These are phyloP conservation scores for Gymnothorax javanicus DNA, from an alignment of 2,797 vertebrate genomes.

Conservation along the genomic window DNA sequence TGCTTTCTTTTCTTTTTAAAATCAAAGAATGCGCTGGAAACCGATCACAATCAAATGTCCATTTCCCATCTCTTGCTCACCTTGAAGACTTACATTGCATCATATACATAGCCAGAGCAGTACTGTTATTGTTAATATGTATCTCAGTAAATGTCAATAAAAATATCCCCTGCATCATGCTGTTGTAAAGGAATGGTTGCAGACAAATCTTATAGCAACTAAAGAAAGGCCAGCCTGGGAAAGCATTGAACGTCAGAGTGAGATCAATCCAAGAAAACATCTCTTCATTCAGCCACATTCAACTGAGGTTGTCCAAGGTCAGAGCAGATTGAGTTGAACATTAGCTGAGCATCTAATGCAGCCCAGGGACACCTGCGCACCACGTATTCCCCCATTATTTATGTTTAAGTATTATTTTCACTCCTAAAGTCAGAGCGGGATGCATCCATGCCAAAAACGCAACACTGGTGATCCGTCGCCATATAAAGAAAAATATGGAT, in stretches of 20 bases:
- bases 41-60: neutral
- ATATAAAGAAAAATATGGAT: too few species aligned
- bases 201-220: neutral
- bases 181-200: neutral
- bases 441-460: too few species aligned
- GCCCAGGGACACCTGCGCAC: neutral
- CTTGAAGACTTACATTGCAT: neutral
- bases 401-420: too few species aligned
- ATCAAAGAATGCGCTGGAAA: neutral
- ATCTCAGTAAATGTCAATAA: neutral
- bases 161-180: neutral
- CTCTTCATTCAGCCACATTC: neutral
- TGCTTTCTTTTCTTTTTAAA: neutral
- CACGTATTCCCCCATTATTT: neutral
- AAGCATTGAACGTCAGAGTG: constrained; percentile 16
- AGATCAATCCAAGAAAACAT: constrained; percentile 2
- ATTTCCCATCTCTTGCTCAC: neutral
- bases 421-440: too few species aligned
- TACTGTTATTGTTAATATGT: neutral
- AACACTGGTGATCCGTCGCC: too few species aligned
- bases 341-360: neutral
- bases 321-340: neutral
- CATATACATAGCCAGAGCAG: neutral
- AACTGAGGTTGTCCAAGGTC: neutral
- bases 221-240: neutral